Base-by-base conservation (phyloP, 2,113 vertebrate genomes). In the Lichenostomus cassidix region DNA sequence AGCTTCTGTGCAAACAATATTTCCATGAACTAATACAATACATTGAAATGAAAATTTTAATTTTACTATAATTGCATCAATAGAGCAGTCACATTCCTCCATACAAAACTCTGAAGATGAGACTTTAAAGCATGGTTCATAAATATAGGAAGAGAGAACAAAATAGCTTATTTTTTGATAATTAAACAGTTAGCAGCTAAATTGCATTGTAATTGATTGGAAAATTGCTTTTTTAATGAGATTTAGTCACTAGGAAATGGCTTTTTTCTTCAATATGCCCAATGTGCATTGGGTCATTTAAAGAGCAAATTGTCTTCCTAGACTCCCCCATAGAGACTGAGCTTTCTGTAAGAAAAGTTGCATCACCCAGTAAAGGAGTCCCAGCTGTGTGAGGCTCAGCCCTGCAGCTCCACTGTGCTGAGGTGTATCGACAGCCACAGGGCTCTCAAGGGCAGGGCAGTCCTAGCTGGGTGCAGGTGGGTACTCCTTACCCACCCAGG, bases 151-250 rank as follows among this genome's bases (percentile, higher is more conserved):
- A 84, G 25, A 86, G 89, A 95, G 82, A 92, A 83, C 44, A 89
- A 93, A 96, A 94, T 92, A 73, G 28, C 65, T 96, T 78, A 35
- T 88, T 96, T 96, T 96, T 97, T 93, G 77, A 98, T 97, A 98
- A 98, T 98, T 98, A 98, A 98, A 97, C 88, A 97, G 96, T 97
- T 98, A 97, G 97, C 95, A 95, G 90, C 90, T 97, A 97, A 98
- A 98, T 96, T 97, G 92, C 92, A 96, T 96, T 97, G 97, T 97
- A 98, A 98, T 98, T 98, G 97, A 98, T 98, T 95, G 90, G 96
- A 94, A 98, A 98, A 98, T 98, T 98, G 97, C 96, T 97, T 98
- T 98, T 98, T 97, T 92, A 98, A 98, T 98, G 98, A 98, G 96
- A 97, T 97, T 97, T 97, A 98, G 97, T 96, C 91, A 97, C 94